A percentile compares a stretch with the other conserved stretches of the same genome.
Conservation (phyloP, 2,888 invertebrate species). For the Tigriopus californicus region DNA sequence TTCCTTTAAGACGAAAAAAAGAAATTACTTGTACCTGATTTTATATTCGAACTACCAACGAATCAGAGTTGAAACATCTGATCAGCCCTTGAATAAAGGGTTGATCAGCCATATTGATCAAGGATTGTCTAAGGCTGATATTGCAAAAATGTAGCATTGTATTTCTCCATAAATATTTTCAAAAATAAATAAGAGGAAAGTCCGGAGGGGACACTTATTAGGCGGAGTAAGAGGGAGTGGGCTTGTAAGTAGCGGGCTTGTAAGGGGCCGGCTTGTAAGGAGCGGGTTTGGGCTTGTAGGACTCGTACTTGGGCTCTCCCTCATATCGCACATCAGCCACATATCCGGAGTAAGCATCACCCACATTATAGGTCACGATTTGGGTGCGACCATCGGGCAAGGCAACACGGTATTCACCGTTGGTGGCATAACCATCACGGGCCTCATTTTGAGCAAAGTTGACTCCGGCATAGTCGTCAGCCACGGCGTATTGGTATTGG, state of each 20-base stretch:
- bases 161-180: no score
- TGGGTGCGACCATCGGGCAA: conserved; percentile 2
- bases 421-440: conserved; percentile 6
- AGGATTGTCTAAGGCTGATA: no score
- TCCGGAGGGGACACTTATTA: no score
- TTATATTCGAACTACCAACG: no score
- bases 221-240: neutral
- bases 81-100: no score
- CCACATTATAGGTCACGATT: neutral
- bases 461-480: neutral
- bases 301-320: conserved; percentile 3
- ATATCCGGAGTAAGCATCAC: conserved; percentile 7
- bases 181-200: no score
- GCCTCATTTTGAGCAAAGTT: neutral
- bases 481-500: conserved; percentile 3
- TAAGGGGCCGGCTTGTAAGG: conserved; percentile 2
- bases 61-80: no score
- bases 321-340: conserved; percentile 3
- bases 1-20: no score
- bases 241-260: neutral
- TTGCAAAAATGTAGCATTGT: no score
- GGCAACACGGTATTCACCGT: neutral
- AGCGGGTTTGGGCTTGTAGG: neutral
- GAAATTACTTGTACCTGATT: no score
- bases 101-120: no score